Evolutionary conservation across 2,797 vertebrate genomes (phyloP).

Genomic region (Enteromius thamalakanensis): DNA sequence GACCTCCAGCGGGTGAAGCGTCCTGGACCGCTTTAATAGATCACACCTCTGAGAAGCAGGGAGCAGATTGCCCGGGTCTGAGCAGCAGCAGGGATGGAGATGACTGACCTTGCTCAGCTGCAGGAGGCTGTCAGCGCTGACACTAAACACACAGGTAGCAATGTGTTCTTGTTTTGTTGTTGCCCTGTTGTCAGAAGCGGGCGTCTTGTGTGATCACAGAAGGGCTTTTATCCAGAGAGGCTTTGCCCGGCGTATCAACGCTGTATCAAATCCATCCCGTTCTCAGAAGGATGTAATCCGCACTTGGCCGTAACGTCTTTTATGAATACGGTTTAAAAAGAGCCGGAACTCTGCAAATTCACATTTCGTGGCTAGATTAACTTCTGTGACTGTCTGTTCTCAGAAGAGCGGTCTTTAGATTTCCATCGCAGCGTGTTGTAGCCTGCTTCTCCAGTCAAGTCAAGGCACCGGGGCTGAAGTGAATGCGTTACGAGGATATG

Average conservation of each 20-base stretch:
- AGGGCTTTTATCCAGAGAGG: slow-evolving; percentile 23
- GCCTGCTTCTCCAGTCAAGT: slow-evolving; percentile 7
- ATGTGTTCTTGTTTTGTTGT: slow-evolving; percentile 36
- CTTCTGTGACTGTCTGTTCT: slow-evolving; percentile 41
- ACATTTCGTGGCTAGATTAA: slow-evolving; percentile 35
- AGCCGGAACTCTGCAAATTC: slow-evolving; percentile 17
- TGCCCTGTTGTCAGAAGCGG: slow-evolving; percentile 18
- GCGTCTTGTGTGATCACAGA: slow-evolving; percentile 20
- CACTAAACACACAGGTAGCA: slow-evolving; percentile 37
- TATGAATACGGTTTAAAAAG: neutral
- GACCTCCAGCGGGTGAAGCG: slow-evolving; percentile 6
- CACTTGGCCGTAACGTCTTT: slow-evolving; percentile 17
- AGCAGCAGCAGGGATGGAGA: slow-evolving; percentile 42
- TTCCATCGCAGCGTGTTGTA: slow-evolving; percentile 6
- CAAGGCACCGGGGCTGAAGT: slow-evolving; percentile 16
- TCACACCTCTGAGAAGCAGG: slow-evolving; percentile 12
- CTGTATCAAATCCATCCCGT: neutral
- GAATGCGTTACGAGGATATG: slow-evolving; percentile 1
- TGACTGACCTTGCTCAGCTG: slow-evolving; percentile 48
- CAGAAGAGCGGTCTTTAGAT: slow-evolving; percentile 24
- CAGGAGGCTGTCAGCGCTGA: slow-evolving; percentile 50
- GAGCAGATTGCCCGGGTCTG: slow-evolving; percentile 27
- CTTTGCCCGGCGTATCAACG: neutral
- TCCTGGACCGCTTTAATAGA: slow-evolving; percentile 27
- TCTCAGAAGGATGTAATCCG: slow-evolving; percentile 15